Percentiles rank a stretch among this genome's conserved stretches.
phyloP scores from a whole-genome alignment of 1,140 invertebrate genomes.

The Zaprionus kolodkinae region DNA sequence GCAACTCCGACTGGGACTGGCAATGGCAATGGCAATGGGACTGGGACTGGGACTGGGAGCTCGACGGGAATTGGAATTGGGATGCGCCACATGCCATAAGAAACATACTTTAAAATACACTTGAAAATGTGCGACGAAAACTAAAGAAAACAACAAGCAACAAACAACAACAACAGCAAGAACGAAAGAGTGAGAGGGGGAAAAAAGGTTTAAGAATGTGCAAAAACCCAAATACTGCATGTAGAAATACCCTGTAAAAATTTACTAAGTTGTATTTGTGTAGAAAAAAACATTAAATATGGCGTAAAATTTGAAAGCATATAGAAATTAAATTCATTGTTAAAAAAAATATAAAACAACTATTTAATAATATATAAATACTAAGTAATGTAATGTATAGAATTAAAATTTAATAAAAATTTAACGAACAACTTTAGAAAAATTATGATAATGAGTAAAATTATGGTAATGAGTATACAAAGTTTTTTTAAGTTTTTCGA shows the following conservation, averaged over 20 bases:
- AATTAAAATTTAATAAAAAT: too few relatives aligned
- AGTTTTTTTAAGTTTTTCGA: too few relatives aligned
- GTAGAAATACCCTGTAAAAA: neutral
- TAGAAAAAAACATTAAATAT: neutral
- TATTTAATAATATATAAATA: too few relatives aligned
- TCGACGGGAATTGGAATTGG: constrained; percentile 41
- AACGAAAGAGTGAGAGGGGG: neutral
- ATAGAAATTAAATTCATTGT: neutral
- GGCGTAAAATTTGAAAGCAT: neutral
- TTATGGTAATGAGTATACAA: too few relatives aligned
- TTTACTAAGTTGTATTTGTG: neutral
- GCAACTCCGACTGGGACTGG: constrained; percentile 11
- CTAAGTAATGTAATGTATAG: too few relatives aligned
- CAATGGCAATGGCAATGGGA: neutral
- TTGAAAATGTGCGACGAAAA: constrained; percentile 70
- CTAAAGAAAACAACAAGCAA: constrained; percentile 21
- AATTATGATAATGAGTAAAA: too few relatives aligned
- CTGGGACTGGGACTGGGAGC: constrained; percentile 11
- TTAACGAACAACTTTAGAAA: too few relatives aligned
- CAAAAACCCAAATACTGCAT: neutral
- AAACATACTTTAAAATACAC: constrained; percentile 63
- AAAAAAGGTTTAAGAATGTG: neutral
- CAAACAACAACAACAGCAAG: constrained; percentile 11
- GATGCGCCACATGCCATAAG: constrained; percentile 62
- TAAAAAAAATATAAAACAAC: neutral